A percentile compares a stretch with the other conserved stretches of the same genome.
Conservation (phyloP, 2,888 invertebrate species). For the Norana najaformis region DNA sequence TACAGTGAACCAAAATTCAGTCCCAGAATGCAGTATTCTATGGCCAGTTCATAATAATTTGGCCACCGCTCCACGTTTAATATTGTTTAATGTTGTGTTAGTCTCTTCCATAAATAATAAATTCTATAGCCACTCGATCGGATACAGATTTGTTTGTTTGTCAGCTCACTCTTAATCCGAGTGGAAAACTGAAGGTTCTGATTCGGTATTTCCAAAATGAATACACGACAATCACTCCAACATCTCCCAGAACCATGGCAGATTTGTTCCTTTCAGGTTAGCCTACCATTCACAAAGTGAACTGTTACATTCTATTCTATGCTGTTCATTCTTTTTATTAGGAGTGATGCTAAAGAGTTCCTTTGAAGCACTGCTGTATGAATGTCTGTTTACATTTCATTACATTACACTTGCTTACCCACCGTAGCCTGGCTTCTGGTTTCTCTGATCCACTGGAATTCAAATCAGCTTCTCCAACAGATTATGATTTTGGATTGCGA, state of each 20-base stretch:
- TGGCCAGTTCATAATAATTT: no score
- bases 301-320: neutral
- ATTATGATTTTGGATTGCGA: no score
- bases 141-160: neutral
- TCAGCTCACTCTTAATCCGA: slow-evolving; percentile 53
- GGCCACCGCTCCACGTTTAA: neutral
- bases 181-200: slow-evolving; percentile 64
- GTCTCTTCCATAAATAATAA: neutral
- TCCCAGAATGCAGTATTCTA: no score
- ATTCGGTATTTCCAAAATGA: slow-evolving; percentile 61
- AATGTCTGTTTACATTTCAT: neutral
- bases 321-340: neutral
- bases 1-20: no score
- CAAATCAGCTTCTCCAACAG: no score
- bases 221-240: neutral
- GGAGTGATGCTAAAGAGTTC: neutral
- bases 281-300: neutral
- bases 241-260: neutral
- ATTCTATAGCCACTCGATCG: neutral
- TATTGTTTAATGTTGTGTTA: neutral
- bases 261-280: slow-evolving; percentile 17
- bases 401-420: no score
- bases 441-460: no score
- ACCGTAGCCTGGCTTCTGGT: no score
- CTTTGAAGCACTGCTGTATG: neutral